Conservation (phyloP, 2,113 vertebrate species). For the Accipiter cooperii region DNA sequence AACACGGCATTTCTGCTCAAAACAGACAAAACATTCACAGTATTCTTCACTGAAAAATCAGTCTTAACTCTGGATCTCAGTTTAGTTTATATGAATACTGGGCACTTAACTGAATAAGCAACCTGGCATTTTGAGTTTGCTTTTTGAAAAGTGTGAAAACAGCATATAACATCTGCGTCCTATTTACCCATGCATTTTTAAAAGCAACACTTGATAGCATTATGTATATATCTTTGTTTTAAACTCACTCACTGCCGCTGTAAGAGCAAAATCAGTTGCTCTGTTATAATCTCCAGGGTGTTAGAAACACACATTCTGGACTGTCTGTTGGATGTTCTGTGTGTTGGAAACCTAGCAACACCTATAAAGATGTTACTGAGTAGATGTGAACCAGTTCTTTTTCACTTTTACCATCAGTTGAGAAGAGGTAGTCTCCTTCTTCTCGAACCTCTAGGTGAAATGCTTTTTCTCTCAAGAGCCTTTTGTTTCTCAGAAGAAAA, state of each 20-base stretch:
- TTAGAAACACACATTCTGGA: too few relatives aligned
- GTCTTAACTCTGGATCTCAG: not conserved
- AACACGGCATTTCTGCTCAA: not conserved
- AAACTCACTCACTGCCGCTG: too few relatives aligned
- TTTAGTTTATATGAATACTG: not conserved
- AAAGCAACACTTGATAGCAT: too few relatives aligned
- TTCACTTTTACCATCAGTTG: not conserved
- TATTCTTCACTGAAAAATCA: not conserved
- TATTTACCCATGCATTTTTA: not conserved
- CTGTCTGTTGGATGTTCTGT: too few relatives aligned
- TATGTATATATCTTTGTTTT: too few relatives aligned
- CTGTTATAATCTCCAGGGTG: too few relatives aligned
- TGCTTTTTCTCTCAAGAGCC: not conserved
- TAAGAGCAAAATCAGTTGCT: too few relatives aligned
- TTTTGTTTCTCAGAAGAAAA: not conserved
- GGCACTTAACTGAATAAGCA: not conserved
- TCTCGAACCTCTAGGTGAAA: not conserved
- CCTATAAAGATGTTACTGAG: too few relatives aligned
- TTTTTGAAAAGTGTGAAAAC: not conserved
- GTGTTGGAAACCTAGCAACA: too few relatives aligned
- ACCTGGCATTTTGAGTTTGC: not conserved
- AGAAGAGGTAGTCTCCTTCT: not conserved
- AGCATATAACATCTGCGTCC: not conserved
- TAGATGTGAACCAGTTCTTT: not conserved
- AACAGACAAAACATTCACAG: not conserved